Evolutionary conservation across 2,797 vertebrate species (phyloP).

Genomic region (Sphaeramia orbicularis): DNA sequence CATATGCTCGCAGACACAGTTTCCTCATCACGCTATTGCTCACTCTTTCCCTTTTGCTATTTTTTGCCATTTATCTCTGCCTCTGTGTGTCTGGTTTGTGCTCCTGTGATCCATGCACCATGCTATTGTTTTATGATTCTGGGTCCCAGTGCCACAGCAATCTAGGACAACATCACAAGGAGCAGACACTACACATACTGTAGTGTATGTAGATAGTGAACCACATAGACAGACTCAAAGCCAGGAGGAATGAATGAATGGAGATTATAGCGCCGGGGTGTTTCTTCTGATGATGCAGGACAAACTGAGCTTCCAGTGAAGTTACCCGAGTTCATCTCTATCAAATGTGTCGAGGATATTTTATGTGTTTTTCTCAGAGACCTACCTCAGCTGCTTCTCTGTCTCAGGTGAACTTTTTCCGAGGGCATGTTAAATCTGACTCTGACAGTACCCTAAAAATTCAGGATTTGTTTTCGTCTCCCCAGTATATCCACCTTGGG

Average conservation of each 20-base stretch:
- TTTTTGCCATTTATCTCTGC: conserved; percentile 53
- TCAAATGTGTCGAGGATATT: conserved; percentile 9
- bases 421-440: conserved; percentile 19
- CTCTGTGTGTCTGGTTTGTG: conserved; percentile 50
- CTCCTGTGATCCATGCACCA: conserved; percentile 54
- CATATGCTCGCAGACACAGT: conserved; percentile 15
- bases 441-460: conserved; percentile 17
- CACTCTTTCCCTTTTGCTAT: conserved; percentile 28
- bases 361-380: conserved; percentile 31
- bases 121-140: conserved; percentile 57
- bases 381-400: background rate
- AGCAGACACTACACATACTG: conserved; percentile 45
- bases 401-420: conserved; percentile 15
- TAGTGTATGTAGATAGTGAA: conserved; percentile 37
- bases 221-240: conserved; percentile 18
- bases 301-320: conserved; percentile 5
- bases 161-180: conserved; percentile 58
- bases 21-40: conserved; percentile 26
- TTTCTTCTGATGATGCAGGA: background rate
- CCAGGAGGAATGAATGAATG: conserved; percentile 7
- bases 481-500: conserved; percentile 38
- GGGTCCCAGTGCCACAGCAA: conserved; percentile 46
- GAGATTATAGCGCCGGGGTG: conserved; percentile 7
- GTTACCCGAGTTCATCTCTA: conserved; percentile 22
- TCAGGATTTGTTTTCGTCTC: conserved; percentile 36